These are phyloP conservation scores for Ptychadena robeensis DNA, from an alignment of 2,797 vertebrate species.

Conservation along the genomic window DNA sequence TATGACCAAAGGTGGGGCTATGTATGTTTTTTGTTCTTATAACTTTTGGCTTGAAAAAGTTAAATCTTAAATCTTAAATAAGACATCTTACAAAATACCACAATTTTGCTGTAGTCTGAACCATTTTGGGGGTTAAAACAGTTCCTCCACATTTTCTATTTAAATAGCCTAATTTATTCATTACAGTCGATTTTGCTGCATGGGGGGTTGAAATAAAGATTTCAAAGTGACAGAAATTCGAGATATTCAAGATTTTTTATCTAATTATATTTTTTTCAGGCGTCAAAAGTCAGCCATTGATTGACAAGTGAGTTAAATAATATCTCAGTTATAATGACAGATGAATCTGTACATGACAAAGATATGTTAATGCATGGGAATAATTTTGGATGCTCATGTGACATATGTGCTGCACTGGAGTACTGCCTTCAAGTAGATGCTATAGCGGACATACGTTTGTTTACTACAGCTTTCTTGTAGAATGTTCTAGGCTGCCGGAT, in stretches of 20 bases:
- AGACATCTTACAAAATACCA: background rate
- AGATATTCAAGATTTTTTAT: conserved; percentile 5
- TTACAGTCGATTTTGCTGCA: background rate
- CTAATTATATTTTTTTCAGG: conserved; percentile 36
- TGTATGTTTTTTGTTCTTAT: too few relatives aligned
- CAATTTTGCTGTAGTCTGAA: background rate
- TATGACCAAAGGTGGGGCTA: too few relatives aligned
- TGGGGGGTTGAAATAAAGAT: background rate
- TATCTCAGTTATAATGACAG: conserved; percentile 26
- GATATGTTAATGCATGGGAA: conserved; percentile 23
- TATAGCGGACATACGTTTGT: too few relatives aligned
- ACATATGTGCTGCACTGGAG: background rate
- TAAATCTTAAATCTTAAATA: background rate
- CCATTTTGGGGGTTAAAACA: background rate
- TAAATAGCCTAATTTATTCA: background rate
- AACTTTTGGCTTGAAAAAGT: too few relatives aligned
- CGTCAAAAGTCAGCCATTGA: conserved; percentile 31
- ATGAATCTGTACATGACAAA: conserved; percentile 21
- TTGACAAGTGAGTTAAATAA: conserved; percentile 32
- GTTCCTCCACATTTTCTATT: background rate
- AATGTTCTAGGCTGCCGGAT: too few relatives aligned
- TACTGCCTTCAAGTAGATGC: background rate
- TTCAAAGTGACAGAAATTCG: conserved; percentile 9
- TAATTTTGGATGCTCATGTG: conserved; percentile 18
- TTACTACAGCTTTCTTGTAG: too few relatives aligned